Evolutionary conservation across 2,888 invertebrate genomes (phyloP).

Genomic region (Achlya flavicornis): DNA sequence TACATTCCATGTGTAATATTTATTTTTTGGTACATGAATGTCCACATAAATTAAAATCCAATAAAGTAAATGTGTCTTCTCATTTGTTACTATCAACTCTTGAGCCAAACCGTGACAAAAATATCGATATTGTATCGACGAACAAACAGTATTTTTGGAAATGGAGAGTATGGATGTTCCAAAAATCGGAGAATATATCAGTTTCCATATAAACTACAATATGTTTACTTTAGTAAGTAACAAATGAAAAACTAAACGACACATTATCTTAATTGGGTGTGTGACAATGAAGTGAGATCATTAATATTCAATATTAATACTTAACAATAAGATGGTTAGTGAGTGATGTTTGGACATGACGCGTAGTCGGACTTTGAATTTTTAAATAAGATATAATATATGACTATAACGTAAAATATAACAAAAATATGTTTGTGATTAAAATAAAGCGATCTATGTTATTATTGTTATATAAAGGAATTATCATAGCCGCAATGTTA

Average conservation of each 20-base stretch:
- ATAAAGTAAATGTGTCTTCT: constrained; percentile 61
- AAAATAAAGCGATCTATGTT: constrained; percentile 26
- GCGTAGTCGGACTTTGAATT: constrained; percentile 14
- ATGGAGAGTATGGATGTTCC: neutral
- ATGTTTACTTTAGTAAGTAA: neutral
- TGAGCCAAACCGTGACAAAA: neutral
- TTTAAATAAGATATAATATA: neutral
- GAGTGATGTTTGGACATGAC: constrained; percentile 45
- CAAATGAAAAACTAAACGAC: constrained; percentile 42
- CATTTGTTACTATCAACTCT: constrained; percentile 17
- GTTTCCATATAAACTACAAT: neutral
- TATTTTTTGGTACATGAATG: constrained; percentile 75
- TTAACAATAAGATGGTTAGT: constrained; percentile 74
- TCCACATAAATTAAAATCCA: constrained; percentile 66
- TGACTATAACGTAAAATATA: constrained; percentile 9
- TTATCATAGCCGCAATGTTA: constrained; percentile 42
- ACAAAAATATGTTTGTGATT: constrained; percentile 7
- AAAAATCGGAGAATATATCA: neutral
- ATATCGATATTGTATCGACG: neutral
- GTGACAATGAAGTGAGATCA: constrained; percentile 82
- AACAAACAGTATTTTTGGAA: neutral
- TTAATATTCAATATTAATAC: constrained; percentile 80
- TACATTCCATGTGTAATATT: constrained; percentile 51
- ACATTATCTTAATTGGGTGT: constrained; percentile 64
- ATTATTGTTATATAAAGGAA: constrained; percentile 21